Base-by-base conservation (phyloP, 1,140 invertebrate genomes). In the Nymphalis io region DNA sequence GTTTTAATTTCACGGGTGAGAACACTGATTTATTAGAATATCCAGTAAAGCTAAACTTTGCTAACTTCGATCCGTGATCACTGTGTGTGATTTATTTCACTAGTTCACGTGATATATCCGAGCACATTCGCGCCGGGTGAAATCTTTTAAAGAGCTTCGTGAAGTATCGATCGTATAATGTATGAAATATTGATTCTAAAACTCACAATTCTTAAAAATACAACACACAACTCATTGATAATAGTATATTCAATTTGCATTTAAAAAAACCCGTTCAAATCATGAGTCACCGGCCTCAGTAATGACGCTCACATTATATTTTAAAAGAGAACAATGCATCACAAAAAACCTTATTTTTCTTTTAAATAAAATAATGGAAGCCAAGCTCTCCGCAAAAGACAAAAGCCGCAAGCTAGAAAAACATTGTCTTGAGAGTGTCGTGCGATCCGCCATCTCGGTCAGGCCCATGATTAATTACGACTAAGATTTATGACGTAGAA, bases 381-480 rank as follows among this genome's bases (percentile, higher is more conserved):
- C 57, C 69, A 73, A 70, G 57, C 62, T 70, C 63, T 58, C 55
- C 33, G 63, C 60, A 76, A 74, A 79, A 79, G 73, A 82, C 72
- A 82, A 81, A 79, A 65, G 73, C 59, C 39, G 51, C 23, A 23
- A 62, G 69, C 59, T 70, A 72, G 71, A 82, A 87, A 84, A 87
- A 84, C 84, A 80, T 74, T 77, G 77, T 80, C 73, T 79, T 68
- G 70, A 68, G 68, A 78, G 72, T 78, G 81, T 80, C 79, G 58
- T 67, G 68, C 64, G 68, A 65, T 71, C 70, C 64, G 74, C 77
- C 74, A 64, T 77, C 73, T 79, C 75, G 76, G 78, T 80, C 80
- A 80, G 76, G 55, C 74, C 64, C 74, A 79, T 85, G 84, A 86
- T 86, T 86, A 86, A 84, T 86, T 86, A 82, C 75, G 18, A 59